Conservation (phyloP, 2,888 invertebrate species). For the Macrosiphum euphorbiae region DNA sequence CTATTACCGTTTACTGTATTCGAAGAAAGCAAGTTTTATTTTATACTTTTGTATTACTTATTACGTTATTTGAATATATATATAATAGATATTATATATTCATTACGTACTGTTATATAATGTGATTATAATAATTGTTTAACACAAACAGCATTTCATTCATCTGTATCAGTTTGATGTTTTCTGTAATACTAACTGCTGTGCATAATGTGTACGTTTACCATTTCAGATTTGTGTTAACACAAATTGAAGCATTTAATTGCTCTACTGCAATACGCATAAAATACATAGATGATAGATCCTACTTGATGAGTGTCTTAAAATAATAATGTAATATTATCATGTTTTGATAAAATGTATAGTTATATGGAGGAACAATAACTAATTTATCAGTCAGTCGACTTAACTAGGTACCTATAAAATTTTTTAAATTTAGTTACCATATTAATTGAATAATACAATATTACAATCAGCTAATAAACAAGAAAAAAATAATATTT, state of each 20-base stretch:
- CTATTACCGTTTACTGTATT: conserved; percentile 51
- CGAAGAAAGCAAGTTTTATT: conserved; percentile 21
- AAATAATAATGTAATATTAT: not conserved
- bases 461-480: no score
- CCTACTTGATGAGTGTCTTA: not conserved
- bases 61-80: conserved; percentile 42
- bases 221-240: not conserved
- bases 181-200: not conserved
- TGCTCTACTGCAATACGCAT: not conserved
- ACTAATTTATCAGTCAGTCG: not conserved
- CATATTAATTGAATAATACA: no score
- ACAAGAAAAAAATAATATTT: no score
- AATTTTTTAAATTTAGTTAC: not conserved
- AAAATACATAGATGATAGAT: not conserved
- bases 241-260: not conserved
- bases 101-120: not conserved
- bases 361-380: not conserved
- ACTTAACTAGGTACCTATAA: not conserved
- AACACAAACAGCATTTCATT: not conserved
- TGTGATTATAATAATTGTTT: not conserved
- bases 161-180: not conserved
- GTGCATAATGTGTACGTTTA: not conserved
- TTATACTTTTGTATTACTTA: not conserved
- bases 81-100: not conserved
- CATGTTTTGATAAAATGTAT: not conserved